Evolutionary conservation across 2,888 invertebrate species (phyloP).

Genomic region (Cylloceria caligata): DNA sequence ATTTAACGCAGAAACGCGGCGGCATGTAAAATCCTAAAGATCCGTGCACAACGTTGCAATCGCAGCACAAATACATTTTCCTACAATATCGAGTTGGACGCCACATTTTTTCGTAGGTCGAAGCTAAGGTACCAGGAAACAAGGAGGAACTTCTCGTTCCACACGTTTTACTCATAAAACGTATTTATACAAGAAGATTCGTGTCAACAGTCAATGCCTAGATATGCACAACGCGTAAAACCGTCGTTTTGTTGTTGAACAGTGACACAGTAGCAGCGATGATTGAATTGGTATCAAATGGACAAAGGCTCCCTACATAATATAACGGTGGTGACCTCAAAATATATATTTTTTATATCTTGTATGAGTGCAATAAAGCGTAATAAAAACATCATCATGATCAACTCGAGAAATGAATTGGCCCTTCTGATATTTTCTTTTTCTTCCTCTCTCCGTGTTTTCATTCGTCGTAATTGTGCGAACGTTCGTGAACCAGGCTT

Average conservation of each 20-base stretch:
- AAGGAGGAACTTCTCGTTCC: not conserved
- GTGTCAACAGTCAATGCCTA: constrained; percentile 66
- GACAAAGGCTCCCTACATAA: constrained; percentile 1
- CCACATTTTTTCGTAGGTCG: constrained; percentile 3
- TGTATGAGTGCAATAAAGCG: not conserved
- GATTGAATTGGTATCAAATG: constrained; percentile 65
- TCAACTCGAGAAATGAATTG: constrained; percentile 20
- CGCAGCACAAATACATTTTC: constrained; percentile 17
- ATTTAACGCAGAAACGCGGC: constrained; percentile 2
- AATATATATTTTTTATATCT: constrained; percentile 3
- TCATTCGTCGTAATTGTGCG: constrained; percentile 53
- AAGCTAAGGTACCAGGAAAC: constrained; percentile 18
- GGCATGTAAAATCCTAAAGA: not conserved
- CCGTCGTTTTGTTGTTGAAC: constrained; percentile 65
- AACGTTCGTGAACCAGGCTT: constrained; percentile 34
- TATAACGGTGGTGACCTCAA: constrained; percentile 4
- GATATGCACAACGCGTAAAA: constrained; percentile 70
- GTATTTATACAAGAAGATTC: constrained; percentile 55
- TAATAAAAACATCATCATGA: not conserved
- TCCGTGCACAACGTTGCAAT: constrained; percentile 21
- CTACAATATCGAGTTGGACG: constrained; percentile 11
- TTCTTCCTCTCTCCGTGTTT: constrained; percentile 26
- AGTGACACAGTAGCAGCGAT: constrained; percentile 55
- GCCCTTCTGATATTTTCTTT: constrained; percentile 9
- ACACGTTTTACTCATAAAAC: constrained; percentile 32